phyloP scores from a whole-genome alignment of 2,113 vertebrate genomes.

The Macquaria australasica region DNA sequence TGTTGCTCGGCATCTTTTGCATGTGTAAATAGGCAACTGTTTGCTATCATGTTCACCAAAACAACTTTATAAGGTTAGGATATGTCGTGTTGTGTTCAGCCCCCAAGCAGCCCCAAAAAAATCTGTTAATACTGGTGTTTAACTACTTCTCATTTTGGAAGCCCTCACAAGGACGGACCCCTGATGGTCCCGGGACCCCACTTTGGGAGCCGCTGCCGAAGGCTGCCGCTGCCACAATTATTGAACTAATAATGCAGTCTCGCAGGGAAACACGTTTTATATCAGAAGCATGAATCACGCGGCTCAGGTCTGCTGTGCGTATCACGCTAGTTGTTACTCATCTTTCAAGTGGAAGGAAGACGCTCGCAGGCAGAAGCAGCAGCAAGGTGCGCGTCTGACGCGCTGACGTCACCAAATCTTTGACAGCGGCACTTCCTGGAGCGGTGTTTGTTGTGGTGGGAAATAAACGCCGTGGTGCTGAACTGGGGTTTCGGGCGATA shows the following conservation, averaged over 20 bases:
- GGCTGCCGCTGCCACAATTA: background rate
- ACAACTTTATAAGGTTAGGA: background rate
- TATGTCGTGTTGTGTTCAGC: background rate
- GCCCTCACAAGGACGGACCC: constrained; percentile 3
- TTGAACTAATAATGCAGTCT: constrained; percentile 18
- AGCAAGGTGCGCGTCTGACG: constrained; percentile 67
- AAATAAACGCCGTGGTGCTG: constrained; percentile 71
- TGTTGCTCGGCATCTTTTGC: no score
- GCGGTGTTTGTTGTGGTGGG: constrained; percentile 82
- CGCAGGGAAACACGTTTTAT: background rate
- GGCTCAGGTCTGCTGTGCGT: constrained; percentile 6
- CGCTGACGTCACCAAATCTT: constrained; percentile 81
- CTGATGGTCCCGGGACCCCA: background rate
- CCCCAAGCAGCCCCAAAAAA: no score
- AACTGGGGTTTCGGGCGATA: constrained; percentile 33
- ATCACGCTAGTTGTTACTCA: constrained; percentile 22
- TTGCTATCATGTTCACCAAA: background rate
- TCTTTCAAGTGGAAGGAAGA: background rate
- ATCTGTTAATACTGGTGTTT: background rate
- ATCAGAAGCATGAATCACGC: constrained; percentile 35
- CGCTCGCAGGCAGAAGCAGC: constrained; percentile 27
- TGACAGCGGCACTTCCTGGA: constrained; percentile 85
- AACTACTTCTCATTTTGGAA: background rate
- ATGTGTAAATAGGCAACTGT: background rate
- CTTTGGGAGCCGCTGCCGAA: constrained; percentile 17